These are phyloP conservation scores for Pardosa pseudoannulata DNA, from an alignment of 2,888 invertebrate genomes.

Conservation along the genomic window DNA sequence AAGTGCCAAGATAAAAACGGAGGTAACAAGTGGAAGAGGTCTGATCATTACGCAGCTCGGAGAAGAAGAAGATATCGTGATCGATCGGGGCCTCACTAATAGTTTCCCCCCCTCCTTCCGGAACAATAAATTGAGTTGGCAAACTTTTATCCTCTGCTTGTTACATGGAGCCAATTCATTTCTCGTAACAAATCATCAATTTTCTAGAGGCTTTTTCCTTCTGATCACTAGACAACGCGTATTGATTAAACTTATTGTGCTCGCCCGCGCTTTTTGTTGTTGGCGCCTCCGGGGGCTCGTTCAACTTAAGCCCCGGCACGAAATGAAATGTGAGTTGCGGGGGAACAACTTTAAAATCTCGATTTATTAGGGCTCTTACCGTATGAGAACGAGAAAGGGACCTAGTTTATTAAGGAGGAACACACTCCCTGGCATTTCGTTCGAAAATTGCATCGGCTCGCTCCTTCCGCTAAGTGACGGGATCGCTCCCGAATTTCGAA, in stretches of 20 bases:
- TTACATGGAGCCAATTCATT: slow-evolving; percentile 66
- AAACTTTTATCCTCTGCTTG: slow-evolving; percentile 42
- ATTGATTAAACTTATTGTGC: slow-evolving; percentile 67
- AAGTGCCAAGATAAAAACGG: slow-evolving; percentile 5
- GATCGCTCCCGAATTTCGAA: too few relatives aligned
- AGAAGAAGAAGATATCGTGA: slow-evolving; percentile 57
- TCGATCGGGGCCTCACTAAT: slow-evolving; percentile 64
- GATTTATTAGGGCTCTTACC: slow-evolving; percentile 71
- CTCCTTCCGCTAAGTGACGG: too few relatives aligned
- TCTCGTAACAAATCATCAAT: slow-evolving; percentile 72
- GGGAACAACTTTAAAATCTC: slow-evolving; percentile 62
- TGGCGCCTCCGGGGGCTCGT: slow-evolving; percentile 56
- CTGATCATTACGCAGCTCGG: slow-evolving; percentile 54
- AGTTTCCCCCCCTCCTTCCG: slow-evolving; percentile 59
- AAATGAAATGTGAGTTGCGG: slow-evolving; percentile 55
- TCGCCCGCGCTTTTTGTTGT: slow-evolving; percentile 8
- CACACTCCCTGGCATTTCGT: too few relatives aligned
- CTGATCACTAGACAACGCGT: slow-evolving; percentile 71
- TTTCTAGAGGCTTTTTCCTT: slow-evolving; percentile 60
- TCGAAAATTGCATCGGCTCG: too few relatives aligned
- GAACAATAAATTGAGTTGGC: slow-evolving; percentile 66
- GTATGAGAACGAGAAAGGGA: slow-evolving; percentile 39
- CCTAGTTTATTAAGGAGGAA: slow-evolving; percentile 62
- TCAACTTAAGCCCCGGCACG: slow-evolving; percentile 62
- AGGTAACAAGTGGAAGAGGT: slow-evolving; percentile 36